Percentiles rank a stretch among this genome's conserved stretches.
These are phyloP conservation scores for Tinea semifulvella DNA, from an alignment of 2,888 invertebrate species.

Conservation along the genomic window DNA sequence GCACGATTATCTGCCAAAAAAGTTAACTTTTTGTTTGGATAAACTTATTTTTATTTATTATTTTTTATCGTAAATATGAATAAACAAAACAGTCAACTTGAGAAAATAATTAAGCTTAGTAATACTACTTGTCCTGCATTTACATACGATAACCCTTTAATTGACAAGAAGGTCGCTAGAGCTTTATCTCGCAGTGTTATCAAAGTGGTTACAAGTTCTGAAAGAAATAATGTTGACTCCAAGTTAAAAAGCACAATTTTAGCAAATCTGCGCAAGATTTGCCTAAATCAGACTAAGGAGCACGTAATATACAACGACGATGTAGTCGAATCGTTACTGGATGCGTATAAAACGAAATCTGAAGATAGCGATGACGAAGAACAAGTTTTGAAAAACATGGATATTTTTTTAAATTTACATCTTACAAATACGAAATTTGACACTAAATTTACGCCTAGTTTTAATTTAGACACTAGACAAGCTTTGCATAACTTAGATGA, in stretches of 20 bases:
- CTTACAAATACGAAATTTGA: slow-evolving; percentile 31
- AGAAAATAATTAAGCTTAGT: slow-evolving; percentile 38
- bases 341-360: slow-evolving; percentile 31
- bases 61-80: too few relatives aligned
- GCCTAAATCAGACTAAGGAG: slow-evolving; percentile 34
- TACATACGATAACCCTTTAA: slow-evolving; percentile 39
- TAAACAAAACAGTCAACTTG: slow-evolving; percentile 34
- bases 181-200: slow-evolving; percentile 45
- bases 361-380: slow-evolving; percentile 18
- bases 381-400: slow-evolving; percentile 30
- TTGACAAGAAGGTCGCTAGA: slow-evolving; percentile 41
- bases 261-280: slow-evolving; percentile 41
- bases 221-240: slow-evolving; percentile 33
- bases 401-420: slow-evolving; percentile 38
- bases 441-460: slow-evolving; percentile 25
- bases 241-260: slow-evolving; percentile 38
- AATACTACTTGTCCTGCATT: slow-evolving; percentile 36
- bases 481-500: slow-evolving; percentile 42
- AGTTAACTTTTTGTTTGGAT: too few relatives aligned
- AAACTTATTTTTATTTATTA: too few relatives aligned
- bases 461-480: slow-evolving; percentile 42
- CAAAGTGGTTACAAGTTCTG: slow-evolving; percentile 37
- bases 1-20: too few relatives aligned
- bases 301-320: slow-evolving; percentile 38
- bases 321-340: slow-evolving; percentile 29